These are phyloP conservation scores for Tolmerus cingulatus DNA, from an alignment of 2,888 invertebrate species.

Conservation along the genomic window DNA sequence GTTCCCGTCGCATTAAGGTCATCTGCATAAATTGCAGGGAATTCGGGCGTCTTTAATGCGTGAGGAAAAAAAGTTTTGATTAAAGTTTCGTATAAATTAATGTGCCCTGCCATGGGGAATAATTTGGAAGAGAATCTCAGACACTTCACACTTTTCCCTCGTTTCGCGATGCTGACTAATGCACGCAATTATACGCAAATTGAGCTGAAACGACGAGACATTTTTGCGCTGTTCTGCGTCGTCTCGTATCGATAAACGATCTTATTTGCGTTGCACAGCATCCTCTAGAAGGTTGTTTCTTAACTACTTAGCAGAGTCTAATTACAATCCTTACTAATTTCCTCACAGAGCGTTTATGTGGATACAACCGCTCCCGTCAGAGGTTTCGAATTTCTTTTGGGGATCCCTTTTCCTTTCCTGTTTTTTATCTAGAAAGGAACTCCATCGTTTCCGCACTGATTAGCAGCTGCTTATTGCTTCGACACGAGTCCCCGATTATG, in stretches of 20 bases:
- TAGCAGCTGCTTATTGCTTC: background rate
- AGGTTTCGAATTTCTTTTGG: background rate
- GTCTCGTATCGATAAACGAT: background rate
- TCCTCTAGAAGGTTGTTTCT: background rate
- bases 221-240: background rate
- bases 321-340: background rate
- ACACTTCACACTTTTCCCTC: background rate
- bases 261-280: background rate
- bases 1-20: background rate
- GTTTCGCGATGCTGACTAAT: background rate
- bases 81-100: background rate
- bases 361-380: background rate
- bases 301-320: background rate
- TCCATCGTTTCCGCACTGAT: background rate
- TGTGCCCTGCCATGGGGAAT: background rate
- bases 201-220: background rate
- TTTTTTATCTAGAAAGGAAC: background rate
- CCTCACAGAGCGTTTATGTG: background rate
- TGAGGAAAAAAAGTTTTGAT: background rate
- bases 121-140: background rate
- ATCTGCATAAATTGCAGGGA: background rate
- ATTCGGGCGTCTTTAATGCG: background rate
- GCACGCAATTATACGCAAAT: background rate
- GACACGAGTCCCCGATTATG: background rate
- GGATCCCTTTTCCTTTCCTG: background rate